phyloP scores from a whole-genome alignment of 1,140 invertebrate genomes.

The Aphelinus atriplicis region DNA sequence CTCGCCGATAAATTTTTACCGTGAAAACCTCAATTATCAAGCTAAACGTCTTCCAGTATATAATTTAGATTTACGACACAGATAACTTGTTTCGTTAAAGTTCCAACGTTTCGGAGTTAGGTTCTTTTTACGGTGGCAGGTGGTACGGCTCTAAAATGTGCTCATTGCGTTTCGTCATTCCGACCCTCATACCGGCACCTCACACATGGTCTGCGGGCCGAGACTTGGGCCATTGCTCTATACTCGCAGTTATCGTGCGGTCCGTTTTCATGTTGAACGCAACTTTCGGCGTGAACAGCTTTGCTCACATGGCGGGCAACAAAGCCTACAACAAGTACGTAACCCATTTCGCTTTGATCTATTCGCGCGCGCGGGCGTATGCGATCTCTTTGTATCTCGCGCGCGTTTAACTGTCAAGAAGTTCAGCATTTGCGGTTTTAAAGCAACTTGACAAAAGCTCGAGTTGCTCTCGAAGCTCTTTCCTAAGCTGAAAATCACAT shows the following conservation, averaged over 20 bases:
- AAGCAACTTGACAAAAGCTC: no score
- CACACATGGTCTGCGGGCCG: slow-evolving; percentile 79
- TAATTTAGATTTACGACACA: no score
- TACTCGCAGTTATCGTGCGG: slow-evolving; percentile 75
- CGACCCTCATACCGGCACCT: slow-evolving; percentile 75
- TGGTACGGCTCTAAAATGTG: slow-evolving; percentile 77
- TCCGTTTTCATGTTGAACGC: slow-evolving; percentile 67
- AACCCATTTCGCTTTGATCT: not conserved
- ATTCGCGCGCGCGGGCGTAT: not conserved
- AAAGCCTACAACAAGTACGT: slow-evolving; percentile 2
- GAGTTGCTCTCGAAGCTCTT: no score
- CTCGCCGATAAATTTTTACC: no score
- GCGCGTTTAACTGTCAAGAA: not conserved
- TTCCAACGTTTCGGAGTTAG: no score
- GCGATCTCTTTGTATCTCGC: not conserved
- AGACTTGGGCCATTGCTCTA: slow-evolving; percentile 55
- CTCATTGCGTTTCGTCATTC: slow-evolving; percentile 78
- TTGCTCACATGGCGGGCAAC: not conserved
- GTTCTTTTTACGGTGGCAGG: slow-evolving; percentile 57
- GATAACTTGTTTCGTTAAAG: no score
- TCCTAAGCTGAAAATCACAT: no score
- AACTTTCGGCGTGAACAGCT: not conserved
- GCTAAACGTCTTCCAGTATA: no score
- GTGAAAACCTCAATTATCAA: no score
- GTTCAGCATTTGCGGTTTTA: not conserved